Evolutionary conservation across 2,797 vertebrate genomes (phyloP), one percentile per base, ranked within the genome.

Genomic region (Cichlasoma orientale): DNA sequence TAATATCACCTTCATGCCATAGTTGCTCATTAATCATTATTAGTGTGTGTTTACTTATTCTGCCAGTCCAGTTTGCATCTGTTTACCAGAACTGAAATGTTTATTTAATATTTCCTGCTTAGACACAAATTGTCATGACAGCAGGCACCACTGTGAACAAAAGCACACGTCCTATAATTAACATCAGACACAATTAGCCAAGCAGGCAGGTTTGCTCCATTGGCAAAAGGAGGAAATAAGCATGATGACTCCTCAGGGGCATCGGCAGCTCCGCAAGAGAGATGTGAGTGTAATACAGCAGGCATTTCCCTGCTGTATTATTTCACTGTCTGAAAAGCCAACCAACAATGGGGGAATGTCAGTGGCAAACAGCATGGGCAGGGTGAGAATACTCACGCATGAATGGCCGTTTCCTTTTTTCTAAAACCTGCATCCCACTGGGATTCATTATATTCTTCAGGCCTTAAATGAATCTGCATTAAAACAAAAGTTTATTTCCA

Each of bases 101-200:
- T 93, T 92, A 86, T 87, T 82, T 86, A 72, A 80, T 85, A 84
- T 89, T 92, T 93, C 92, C 91, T 91, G 89, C 86, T 89, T 21
- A 71, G 85, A 90, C 88, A 80, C 83, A 93, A 88, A 93, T 90
- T 58, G 70, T 76, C 86, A 77, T 86, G 85, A 86, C 91, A 90
- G 89, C 84, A 79, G 88, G 86, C 85, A 79, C 82, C 80, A 44
- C 55, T n/a, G 75, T 57, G 74, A 90, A 92, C 86, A 94, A 93
- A 90, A 79, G 55, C 77, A 72, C 82, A 90, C 80, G 83, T 90
- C 82, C 91, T 88, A 88, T 90, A 90, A 90, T 94, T 90, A 90
- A 82, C 85, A 78, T 82, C 87, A 78, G 78, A 88, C 85, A 89
- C 91, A 93, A 93, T 94, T 92, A 92, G 84, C 72, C 78, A 2